Conservation (phyloP, 2,797 vertebrate genomes). For the Mycteria americana region DNA sequence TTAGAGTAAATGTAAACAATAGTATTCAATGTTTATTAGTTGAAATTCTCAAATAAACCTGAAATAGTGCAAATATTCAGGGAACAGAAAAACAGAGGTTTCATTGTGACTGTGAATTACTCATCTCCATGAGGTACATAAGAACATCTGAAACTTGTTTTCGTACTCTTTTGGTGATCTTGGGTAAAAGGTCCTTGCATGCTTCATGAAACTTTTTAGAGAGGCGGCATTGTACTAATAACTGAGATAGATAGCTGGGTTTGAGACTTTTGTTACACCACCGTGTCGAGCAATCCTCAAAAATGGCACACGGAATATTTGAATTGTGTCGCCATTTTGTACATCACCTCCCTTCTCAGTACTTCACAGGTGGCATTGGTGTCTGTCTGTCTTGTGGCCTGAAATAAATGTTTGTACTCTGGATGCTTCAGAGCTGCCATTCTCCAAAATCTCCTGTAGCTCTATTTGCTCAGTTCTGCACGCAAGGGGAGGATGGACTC, state of each 20-base stretch:
- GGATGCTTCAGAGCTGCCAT: background rate
- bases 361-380: background rate
- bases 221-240: background rate
- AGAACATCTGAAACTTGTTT: background rate
- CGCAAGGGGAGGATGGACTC: background rate
- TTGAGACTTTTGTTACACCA: background rate
- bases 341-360: background rate
- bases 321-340: background rate
- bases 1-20: background rate
- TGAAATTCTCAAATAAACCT: background rate
- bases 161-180: background rate
- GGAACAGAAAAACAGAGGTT: background rate
- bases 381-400: background rate
- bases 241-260: background rate
- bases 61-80: background rate
- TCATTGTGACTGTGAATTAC: background rate
- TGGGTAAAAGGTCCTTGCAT: background rate
- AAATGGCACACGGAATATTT: background rate
- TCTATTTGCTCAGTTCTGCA: constrained; percentile 16
- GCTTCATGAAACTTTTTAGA: background rate
- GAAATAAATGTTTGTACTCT: background rate
- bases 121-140: background rate
- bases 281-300: background rate
- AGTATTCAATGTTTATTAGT: background rate
- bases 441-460: constrained; percentile 7